Evolutionary conservation across 2,113 vertebrate species (phyloP).

Genomic region (Ophthalmolycus amberensis): DNA sequence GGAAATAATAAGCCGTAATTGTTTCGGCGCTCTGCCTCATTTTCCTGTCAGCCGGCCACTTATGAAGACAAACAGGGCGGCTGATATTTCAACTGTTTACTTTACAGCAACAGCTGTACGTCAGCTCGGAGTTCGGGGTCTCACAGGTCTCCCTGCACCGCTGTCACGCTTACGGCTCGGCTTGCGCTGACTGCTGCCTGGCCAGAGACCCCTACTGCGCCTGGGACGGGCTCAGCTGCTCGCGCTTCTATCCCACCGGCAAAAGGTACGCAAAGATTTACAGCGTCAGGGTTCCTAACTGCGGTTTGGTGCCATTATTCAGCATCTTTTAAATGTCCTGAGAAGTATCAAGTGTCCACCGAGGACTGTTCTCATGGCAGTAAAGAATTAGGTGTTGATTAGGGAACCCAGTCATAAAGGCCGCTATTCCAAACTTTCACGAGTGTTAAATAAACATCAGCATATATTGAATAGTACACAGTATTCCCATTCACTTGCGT

Average conservation of each 20-base stretch:
- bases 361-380: background rate
- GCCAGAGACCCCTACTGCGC: conserved; percentile 97
- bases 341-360: background rate
- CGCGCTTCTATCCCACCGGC: conserved; percentile 94
- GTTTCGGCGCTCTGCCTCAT: conserved; percentile 53
- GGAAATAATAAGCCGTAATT: conserved; percentile 59
- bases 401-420: background rate
- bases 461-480: background rate
- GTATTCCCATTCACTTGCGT: background rate
- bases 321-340: background rate
- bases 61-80: conserved; percentile 69
- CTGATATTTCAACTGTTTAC: conserved; percentile 78
- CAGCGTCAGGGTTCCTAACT: background rate
- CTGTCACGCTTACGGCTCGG: conserved; percentile 93
- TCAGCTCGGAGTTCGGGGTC: conserved; percentile 93
- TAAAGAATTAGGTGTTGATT: conserved; percentile 26
- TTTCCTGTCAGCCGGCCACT: conserved; percentile 68
- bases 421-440: background rate
- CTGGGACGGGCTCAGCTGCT: conserved; percentile 97
- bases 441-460: conserved; percentile 25
- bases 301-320: background rate
- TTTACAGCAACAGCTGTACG: conserved; percentile 95
- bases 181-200: conserved; percentile 97
- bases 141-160: conserved; percentile 96
- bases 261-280: conserved; percentile 86